These are phyloP conservation scores for Sipha maydis DNA, from an alignment of 2,888 invertebrate species.

Conservation along the genomic window DNA sequence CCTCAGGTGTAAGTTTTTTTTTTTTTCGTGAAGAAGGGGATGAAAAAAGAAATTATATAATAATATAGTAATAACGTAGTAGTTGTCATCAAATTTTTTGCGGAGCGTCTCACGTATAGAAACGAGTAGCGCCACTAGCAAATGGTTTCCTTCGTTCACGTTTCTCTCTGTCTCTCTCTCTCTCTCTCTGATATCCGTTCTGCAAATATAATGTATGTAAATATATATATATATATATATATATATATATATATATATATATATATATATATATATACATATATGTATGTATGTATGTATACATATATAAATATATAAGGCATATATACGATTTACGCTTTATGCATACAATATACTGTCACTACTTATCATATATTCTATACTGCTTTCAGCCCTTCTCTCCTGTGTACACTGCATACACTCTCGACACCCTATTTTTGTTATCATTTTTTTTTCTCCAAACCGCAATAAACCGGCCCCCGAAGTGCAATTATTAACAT, in stretches of 20 bases:
- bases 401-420: not conserved
- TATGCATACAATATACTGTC: not conserved
- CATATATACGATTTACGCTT: not conserved
- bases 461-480: conserved; percentile 39
- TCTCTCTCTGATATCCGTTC: not conserved
- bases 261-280: too few relatives aligned
- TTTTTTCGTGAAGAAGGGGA: not conserved
- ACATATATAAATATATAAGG: too few relatives aligned
- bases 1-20: conserved; percentile 2
- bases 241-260: too few relatives aligned
- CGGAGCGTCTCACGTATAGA: not conserved
- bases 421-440: conserved; percentile 23
- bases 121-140: not conserved
- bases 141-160: conserved; percentile 7
- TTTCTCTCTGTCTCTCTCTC: too few relatives aligned
- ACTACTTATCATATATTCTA: conserved; percentile 24
- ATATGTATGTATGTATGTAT: too few relatives aligned
- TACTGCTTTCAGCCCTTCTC: not conserved
- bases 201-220: not conserved
- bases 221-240: too few relatives aligned
- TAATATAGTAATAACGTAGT: not conserved
- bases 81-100: conserved; percentile 12
- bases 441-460: not conserved
- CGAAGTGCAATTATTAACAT: conserved; percentile 38
- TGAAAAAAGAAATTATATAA: conserved; percentile 6